A percentile compares a stretch with the other conserved stretches of the same genome.
phyloP scores from a whole-genome alignment of 2,888 invertebrate species.

The Tupiocoris notatus region DNA sequence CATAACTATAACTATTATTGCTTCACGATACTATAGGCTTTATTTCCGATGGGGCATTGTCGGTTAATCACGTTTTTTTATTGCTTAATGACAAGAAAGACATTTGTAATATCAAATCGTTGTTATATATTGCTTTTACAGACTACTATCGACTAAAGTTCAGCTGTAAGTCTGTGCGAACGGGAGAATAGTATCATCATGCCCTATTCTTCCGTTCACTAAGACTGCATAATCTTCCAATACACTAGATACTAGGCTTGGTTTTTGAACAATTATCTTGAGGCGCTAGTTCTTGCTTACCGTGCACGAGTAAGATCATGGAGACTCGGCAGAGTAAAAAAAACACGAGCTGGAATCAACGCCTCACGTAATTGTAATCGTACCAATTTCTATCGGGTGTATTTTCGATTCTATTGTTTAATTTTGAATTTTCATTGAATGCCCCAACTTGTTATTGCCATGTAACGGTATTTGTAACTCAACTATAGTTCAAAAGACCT shows the following conservation, averaged over 20 bases:
- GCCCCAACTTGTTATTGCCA: slow-evolving; percentile 46
- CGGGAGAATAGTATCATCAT: too few relatives aligned
- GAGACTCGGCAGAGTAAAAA: too few relatives aligned
- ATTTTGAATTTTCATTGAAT: slow-evolving; percentile 31
- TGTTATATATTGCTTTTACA: slow-evolving; percentile 36
- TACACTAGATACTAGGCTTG: too few relatives aligned
- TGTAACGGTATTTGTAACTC: slow-evolving; percentile 33
- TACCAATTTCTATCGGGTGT: too few relatives aligned
- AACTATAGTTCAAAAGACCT: neutral
- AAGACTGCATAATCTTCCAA: too few relatives aligned
- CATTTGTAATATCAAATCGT: slow-evolving; percentile 28
- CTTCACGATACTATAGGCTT: slow-evolving; percentile 48
- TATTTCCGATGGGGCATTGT: slow-evolving; percentile 37
- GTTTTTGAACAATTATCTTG: too few relatives aligned
- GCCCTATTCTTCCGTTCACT: too few relatives aligned
- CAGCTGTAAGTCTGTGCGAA: neutral
- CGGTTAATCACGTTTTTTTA: slow-evolving; percentile 22
- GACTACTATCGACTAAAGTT: neutral
- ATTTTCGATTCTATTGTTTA: neutral
- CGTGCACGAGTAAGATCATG: too few relatives aligned
- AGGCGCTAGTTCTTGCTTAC: too few relatives aligned
- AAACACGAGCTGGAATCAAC: too few relatives aligned
- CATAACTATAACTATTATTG: slow-evolving; percentile 46
- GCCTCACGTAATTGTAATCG: too few relatives aligned
- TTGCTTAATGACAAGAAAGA: slow-evolving; percentile 29